phyloP scores from a whole-genome alignment of 2,113 vertebrate species.

The Balaeniceps rex region DNA sequence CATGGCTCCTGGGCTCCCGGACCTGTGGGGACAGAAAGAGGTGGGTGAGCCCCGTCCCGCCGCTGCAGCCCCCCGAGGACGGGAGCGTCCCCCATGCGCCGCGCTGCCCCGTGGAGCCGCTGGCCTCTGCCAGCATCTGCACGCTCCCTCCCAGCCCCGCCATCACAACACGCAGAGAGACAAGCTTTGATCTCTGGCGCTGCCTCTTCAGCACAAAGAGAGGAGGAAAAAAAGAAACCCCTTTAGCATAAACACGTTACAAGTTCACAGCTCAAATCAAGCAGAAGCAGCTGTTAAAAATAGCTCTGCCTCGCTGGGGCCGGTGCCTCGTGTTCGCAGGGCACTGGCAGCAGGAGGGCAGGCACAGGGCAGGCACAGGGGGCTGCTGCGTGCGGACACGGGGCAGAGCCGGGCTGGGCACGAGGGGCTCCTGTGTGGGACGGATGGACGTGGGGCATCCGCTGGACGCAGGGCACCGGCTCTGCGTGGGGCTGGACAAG shows the following conservation, averaged over 20 bases:
- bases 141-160: background rate
- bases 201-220: slow-evolving; percentile 39
- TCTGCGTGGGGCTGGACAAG: background rate
- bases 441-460: accelerated
- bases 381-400: background rate
- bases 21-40: slow-evolving; percentile 24
- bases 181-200: slow-evolving; percentile 17
- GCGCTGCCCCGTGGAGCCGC: background rate
- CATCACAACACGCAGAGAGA: slow-evolving; percentile 17
- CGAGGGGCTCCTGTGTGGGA: background rate
- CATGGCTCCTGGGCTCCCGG: background rate
- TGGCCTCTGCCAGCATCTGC: background rate
- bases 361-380: background rate
- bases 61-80: background rate
- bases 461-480: accelerated
- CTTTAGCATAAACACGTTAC: slow-evolving; percentile 49
- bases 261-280: slow-evolving; percentile 52
- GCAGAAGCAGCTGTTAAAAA: slow-evolving; percentile 56
- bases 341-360: background rate
- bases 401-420: background rate
- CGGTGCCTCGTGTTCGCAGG: background rate
- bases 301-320: slow-evolving; percentile 16
- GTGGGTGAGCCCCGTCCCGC: background rate
- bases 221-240: slow-evolving; percentile 29
- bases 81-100: accelerated